phyloP scores from a whole-genome alignment of 1,140 invertebrate genomes.

The Hycleus cichorii region DNA sequence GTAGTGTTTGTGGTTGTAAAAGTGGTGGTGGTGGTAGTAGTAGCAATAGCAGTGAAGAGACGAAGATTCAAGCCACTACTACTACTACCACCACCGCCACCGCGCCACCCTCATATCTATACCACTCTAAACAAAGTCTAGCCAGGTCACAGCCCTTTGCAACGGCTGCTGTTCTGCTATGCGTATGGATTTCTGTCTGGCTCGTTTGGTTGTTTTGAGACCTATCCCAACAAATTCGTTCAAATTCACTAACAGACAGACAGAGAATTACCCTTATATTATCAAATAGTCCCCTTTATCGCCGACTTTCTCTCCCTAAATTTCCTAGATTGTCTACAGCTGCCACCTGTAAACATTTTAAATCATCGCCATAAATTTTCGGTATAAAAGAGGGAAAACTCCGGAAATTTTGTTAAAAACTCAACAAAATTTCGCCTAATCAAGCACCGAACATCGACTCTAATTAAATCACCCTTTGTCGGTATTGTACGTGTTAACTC shows the following conservation, averaged over 20 bases:
- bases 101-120: too few relatives aligned
- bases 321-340: neutral
- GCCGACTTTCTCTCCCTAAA: slow-evolving; percentile 5
- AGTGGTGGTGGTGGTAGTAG: slow-evolving; percentile 3
- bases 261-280: slow-evolving; percentile 26
- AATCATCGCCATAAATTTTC: neutral
- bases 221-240: slow-evolving; percentile 39
- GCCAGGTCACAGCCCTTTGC: slow-evolving; percentile 17
- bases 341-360: slow-evolving; percentile 12
- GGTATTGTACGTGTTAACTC: neutral
- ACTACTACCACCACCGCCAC: neutral
- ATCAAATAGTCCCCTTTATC: too few relatives aligned
- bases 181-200: slow-evolving; percentile 40
- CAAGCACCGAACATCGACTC: too few relatives aligned
- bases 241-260: slow-evolving; percentile 19
- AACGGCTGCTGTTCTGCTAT: too few relatives aligned
- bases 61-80: neutral
- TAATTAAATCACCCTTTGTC: neutral
- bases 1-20: neutral
- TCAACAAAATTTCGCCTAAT: too few relatives aligned
- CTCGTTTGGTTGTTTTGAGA: slow-evolving; percentile 27
- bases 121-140: slow-evolving; percentile 3
- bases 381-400: too few relatives aligned
- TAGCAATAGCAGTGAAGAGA: slow-evolving; percentile 4
- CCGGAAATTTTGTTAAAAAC: too few relatives aligned